Conservation (phyloP, 2,113 vertebrate species). For the Pantherophis guttatus region DNA sequence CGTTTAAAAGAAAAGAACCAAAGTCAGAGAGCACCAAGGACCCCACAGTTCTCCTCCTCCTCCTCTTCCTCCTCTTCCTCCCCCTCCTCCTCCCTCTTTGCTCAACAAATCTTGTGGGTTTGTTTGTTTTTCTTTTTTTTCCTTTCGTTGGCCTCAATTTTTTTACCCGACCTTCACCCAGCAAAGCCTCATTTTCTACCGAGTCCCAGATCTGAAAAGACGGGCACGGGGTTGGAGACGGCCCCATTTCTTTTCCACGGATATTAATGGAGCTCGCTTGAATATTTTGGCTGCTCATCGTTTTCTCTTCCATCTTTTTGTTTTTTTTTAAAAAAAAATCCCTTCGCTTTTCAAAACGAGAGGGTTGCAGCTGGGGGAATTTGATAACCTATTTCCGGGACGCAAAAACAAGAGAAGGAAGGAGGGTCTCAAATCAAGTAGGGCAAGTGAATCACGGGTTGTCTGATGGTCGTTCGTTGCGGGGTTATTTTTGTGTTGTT, state of each 20-base stretch:
- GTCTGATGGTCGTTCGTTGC: no score
- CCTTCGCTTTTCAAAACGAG: neutral
- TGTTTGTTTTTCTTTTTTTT: neutral
- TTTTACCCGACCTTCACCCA: neutral
- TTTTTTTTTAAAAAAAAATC: neutral
- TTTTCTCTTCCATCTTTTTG: neutral
- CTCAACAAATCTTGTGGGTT: neutral
- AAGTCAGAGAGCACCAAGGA: no score
- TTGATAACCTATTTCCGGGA: neutral
- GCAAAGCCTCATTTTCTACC: neutral
- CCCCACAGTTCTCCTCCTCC: neutral
- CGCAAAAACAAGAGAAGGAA: neutral
- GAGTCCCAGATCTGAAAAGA: neutral
- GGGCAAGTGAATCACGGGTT: neutral
- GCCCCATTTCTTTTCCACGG: neutral
- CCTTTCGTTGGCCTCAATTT: neutral
- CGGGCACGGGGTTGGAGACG: neutral
- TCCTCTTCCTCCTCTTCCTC: neutral
- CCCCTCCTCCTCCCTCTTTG: neutral
- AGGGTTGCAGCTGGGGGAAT: constrained; percentile 41
- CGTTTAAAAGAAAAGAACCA: no score
- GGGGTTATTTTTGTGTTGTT: no score
- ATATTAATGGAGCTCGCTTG: constrained; percentile 1
- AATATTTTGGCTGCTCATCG: constrained; percentile 42
- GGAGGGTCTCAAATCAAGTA: neutral